Evolutionary conservation across 2,113 vertebrate species (phyloP).

Genomic region (Hemicordylus capensis): DNA sequence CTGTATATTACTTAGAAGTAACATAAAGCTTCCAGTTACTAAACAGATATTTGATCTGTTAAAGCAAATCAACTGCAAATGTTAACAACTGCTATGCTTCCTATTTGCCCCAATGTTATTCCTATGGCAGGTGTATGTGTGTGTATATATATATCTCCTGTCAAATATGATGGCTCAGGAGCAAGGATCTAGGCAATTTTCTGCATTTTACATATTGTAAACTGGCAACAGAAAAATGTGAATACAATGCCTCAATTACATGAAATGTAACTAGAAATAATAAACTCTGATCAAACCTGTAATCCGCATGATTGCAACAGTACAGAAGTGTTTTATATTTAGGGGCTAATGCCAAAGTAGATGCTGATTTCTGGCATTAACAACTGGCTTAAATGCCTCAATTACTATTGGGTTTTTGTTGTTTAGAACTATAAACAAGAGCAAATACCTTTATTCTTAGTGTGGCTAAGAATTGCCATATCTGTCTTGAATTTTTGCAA

Average conservation of each 20-base stretch:
- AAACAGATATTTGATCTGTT: not conserved
- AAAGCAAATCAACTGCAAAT: slow-evolving; percentile 7
- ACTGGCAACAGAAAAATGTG: not conserved
- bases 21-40: not conserved
- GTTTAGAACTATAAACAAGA: slow-evolving; percentile 27
- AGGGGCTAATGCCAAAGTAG: slow-evolving; percentile 19
- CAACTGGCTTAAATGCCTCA: slow-evolving; percentile 21
- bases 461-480: slow-evolving; percentile 80
- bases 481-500: slow-evolving; percentile 78
- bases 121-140: not conserved
- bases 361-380: slow-evolving; percentile 15
- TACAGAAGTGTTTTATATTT: slow-evolving; percentile 5
- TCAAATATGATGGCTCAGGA: slow-evolving; percentile 8
- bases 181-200: not conserved
- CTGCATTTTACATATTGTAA: slow-evolving; percentile 9
- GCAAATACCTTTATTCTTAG: slow-evolving; percentile 72
- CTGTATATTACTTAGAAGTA: not conserved
- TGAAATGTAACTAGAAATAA: not conserved
- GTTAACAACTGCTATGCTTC: not conserved
- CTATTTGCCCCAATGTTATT: slow-evolving; percentile 1
- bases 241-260: not conserved
- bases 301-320: slow-evolving; percentile 11
- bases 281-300: too few species aligned
- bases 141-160: not conserved
- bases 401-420: slow-evolving; percentile 35